Conservation (phyloP, 2,888 invertebrate species). For the Crematogaster levior region DNA sequence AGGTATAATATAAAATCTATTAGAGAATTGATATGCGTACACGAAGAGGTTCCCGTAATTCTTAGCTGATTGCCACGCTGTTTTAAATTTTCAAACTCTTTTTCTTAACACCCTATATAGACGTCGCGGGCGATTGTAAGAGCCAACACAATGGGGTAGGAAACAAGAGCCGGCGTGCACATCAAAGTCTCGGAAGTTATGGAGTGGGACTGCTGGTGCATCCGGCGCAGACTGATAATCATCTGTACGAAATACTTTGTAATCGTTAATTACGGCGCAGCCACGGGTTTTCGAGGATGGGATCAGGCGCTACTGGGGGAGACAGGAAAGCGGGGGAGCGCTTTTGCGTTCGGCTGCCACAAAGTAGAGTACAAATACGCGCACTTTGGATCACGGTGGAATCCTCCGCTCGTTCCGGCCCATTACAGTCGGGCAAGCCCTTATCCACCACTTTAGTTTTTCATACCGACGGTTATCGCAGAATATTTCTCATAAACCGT, state of each 20-base stretch:
- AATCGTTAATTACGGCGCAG: constrained; percentile 84
- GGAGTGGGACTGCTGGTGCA: constrained; percentile 78
- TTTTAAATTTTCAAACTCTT: constrained; percentile 25
- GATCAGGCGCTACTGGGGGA: constrained; percentile 59
- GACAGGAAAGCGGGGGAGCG: constrained; percentile 31
- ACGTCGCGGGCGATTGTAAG: constrained; percentile 52
- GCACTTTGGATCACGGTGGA: constrained; percentile 19
- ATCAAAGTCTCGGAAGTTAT: constrained; percentile 86
- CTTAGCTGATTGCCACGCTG: neutral
- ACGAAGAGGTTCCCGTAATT: neutral
- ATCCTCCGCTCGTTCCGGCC: constrained; percentile 67
- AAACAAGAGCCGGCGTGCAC: constrained; percentile 84
- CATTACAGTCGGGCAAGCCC: constrained; percentile 71
- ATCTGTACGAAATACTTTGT: constrained; percentile 85
- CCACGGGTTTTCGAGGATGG: constrained; percentile 70
- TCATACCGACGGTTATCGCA: constrained; percentile 66
- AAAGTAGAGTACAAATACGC: constrained; percentile 41
- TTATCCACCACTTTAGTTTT: constrained; percentile 70
- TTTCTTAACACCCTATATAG: constrained; percentile 41
- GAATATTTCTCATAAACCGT: constrained; percentile 70
- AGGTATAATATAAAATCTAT: neutral
- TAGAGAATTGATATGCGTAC: neutral
- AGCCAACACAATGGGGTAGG: constrained; percentile 82
- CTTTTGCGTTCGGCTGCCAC: constrained; percentile 52
- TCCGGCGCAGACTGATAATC: constrained; percentile 86